These are phyloP conservation scores for Cataglyphis hispanica DNA, from an alignment of 1,140 invertebrate genomes.

Conservation along the genomic window DNA sequence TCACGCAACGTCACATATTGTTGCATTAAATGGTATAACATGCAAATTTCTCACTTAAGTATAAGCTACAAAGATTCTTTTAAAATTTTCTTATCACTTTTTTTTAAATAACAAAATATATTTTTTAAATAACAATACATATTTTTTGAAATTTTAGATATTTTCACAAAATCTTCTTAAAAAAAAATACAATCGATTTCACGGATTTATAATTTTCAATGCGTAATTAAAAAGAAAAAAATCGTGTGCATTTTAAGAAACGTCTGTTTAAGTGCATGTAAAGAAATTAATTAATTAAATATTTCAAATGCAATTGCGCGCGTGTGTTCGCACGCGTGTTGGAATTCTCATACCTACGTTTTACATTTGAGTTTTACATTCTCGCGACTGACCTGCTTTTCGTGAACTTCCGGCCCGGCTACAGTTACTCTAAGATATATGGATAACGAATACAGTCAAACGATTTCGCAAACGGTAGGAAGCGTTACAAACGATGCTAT, in stretches of 20 bases:
- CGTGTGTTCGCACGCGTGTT: background rate
- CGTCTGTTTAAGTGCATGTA: background rate
- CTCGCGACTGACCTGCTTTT: slow-evolving; percentile 27
- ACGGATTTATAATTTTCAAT: background rate
- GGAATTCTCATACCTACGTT: background rate
- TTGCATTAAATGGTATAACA: background rate
- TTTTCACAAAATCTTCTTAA: background rate
- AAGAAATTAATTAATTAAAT: slow-evolving; percentile 19
- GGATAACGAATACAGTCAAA: background rate
- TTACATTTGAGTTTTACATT: background rate
- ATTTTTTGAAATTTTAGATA: background rate
- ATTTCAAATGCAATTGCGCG: background rate
- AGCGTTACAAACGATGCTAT: slow-evolving; percentile 1
- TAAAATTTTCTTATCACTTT: background rate
- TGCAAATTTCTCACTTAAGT: background rate
- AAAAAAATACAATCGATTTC: background rate
- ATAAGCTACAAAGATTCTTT: background rate
- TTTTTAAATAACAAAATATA: background rate
- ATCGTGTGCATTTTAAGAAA: background rate
- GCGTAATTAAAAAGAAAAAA: background rate
- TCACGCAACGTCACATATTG: background rate
- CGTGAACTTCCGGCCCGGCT: background rate
- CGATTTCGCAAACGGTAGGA: slow-evolving; percentile 8
- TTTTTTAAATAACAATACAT: background rate
- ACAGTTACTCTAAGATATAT: too few relatives aligned